phyloP scores from a whole-genome alignment of 2,113 vertebrate species.

The Montifringilla adamsi region DNA sequence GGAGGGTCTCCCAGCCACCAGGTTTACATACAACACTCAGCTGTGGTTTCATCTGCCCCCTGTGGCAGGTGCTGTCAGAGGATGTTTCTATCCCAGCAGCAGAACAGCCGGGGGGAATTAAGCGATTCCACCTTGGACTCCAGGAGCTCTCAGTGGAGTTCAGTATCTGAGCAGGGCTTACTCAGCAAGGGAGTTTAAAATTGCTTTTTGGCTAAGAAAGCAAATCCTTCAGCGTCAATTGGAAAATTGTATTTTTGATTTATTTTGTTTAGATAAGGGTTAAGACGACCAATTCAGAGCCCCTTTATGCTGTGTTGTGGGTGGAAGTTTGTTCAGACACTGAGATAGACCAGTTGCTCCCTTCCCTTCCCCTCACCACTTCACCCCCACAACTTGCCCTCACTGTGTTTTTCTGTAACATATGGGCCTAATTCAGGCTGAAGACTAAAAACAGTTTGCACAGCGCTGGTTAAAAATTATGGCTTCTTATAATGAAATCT shows the following conservation, averaged over 20 bases:
- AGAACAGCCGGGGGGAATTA: background rate
- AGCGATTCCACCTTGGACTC: background rate
- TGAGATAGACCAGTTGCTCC: constrained; percentile 38
- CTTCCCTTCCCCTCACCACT: background rate
- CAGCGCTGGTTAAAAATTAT: constrained; percentile 71
- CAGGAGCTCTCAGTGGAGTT: background rate
- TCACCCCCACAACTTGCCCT: background rate
- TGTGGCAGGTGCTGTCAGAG: constrained; percentile 27
- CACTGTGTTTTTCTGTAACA: constrained; percentile 56
- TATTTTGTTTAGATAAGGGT: constrained; percentile 66
- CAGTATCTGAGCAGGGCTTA: constrained; percentile 7
- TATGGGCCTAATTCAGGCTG: constrained; percentile 78
- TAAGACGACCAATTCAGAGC: constrained; percentile 33
- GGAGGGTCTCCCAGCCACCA: background rate
- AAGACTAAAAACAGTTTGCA: constrained; percentile 63
- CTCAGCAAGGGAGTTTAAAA: constrained; percentile 35
- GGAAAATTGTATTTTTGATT: constrained; percentile 56
- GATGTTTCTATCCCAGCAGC: background rate
- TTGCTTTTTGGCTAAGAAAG: constrained; percentile 55
- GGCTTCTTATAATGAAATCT: constrained; percentile 78
- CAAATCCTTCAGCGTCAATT: constrained; percentile 51
- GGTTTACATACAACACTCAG: background rate
- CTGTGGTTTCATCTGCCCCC: constrained; percentile 24
- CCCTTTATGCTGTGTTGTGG: constrained; percentile 42
- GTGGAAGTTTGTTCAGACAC: constrained; percentile 57